Evolutionary conservation across 2,113 vertebrate species (phyloP).

Genomic region (Rhinolophus ferrumequinum): DNA sequence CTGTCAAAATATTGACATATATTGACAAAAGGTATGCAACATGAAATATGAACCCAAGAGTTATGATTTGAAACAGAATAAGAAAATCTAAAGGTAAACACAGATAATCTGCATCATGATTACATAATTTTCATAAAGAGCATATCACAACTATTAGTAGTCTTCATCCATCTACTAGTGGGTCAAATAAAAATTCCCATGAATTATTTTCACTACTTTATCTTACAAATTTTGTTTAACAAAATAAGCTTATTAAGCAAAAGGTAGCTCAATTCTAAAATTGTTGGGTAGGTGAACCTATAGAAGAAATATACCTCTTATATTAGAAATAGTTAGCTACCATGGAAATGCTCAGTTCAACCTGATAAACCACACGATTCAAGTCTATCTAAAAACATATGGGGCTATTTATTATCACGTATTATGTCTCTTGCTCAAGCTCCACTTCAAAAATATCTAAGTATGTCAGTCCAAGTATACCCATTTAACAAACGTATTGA

Average conservation of each 20-base stretch:
- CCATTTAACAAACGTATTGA: constrained; percentile 73
- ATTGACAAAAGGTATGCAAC: background rate
- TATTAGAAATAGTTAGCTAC: background rate
- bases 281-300: background rate
- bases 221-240: background rate
- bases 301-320: background rate
- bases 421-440: constrained; percentile 27
- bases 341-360: background rate
- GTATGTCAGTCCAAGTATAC: constrained; percentile 44
- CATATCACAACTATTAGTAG: background rate
- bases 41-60: background rate
- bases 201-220: background rate
- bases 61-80: constrained; percentile 34
- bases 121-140: constrained; percentile 40
- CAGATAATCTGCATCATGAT: background rate
- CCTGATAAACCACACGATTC: background rate
- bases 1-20: background rate
- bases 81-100: background rate
- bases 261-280: background rate
- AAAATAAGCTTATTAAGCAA: background rate
- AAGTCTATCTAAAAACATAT: constrained; percentile 26
- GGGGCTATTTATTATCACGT: constrained; percentile 3
- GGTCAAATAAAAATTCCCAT: background rate
- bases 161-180: background rate
- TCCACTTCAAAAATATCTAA: constrained; percentile 62